Evolutionary conservation across 2,797 vertebrate genomes (phyloP).

Genomic region (Pseudochromis fuscus): DNA sequence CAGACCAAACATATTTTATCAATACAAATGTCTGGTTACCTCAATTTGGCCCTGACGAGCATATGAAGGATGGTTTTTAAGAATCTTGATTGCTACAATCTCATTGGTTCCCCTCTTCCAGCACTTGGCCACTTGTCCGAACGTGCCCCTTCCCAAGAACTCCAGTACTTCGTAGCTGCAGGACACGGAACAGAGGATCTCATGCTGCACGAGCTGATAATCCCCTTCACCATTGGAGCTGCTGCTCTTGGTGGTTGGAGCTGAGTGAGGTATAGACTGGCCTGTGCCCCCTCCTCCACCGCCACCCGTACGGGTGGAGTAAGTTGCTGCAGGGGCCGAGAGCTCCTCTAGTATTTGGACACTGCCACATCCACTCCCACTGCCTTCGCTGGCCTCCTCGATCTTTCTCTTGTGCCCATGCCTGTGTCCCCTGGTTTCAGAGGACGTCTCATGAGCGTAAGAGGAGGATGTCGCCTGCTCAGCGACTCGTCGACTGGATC

Average conservation of each 20-base stretch:
- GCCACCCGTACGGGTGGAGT: constrained; percentile 90
- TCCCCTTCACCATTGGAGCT: constrained; percentile 97
- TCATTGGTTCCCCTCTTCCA: constrained; percentile 99
- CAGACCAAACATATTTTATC: background rate
- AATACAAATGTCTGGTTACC: constrained; percentile 72
- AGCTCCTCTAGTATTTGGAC: constrained; percentile 99
- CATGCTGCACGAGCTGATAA: constrained; percentile 98
- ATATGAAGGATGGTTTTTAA: constrained; percentile 98
- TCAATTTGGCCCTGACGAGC: constrained; percentile 98
- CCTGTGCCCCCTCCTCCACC: constrained; percentile 90
- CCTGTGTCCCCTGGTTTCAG: constrained; percentile 91
- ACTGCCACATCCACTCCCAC: constrained; percentile 90
- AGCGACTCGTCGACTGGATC: constrained; percentile 91
- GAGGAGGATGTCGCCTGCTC: constrained; percentile 75
- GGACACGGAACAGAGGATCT: constrained; percentile 98
- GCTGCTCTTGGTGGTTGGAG: constrained; percentile 96
- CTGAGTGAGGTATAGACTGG: constrained; percentile 94
- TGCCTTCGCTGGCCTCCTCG: constrained; percentile 87
- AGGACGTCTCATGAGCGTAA: constrained; percentile 78
- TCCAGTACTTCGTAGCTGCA: constrained; percentile 97
- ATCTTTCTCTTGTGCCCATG: constrained; percentile 97
- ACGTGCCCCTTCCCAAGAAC: constrained; percentile 96
- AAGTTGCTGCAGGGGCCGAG: constrained; percentile 89
- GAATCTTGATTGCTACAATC: constrained; percentile 98
- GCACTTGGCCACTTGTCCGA: constrained; percentile 98